A percentile compares a stretch with the other conserved stretches of the same genome.
Conservation (phyloP, 1,140 invertebrate species). For the Amphibalanus amphitrite region DNA sequence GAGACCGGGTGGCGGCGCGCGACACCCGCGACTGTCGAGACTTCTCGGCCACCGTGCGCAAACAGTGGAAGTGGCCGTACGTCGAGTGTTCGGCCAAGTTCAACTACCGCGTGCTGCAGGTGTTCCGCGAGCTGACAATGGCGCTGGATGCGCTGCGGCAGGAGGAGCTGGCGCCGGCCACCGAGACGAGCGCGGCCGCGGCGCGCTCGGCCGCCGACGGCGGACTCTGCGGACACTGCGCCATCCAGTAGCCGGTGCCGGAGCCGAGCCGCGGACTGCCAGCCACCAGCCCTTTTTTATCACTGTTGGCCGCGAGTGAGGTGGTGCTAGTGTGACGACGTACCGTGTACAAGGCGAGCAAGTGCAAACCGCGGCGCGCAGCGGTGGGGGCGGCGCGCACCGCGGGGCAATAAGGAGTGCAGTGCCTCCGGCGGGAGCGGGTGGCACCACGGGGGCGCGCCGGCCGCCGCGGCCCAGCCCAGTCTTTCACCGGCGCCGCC, state of each 20-base stretch:
- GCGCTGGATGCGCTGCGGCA: conserved; percentile 29
- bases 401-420: not conserved
- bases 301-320: not conserved
- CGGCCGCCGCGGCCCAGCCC: too few species aligned
- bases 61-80: conserved; percentile 72
- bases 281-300: not conserved
- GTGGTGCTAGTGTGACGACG: not conserved
- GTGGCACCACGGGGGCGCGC: not conserved
- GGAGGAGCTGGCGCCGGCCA: not conserved
- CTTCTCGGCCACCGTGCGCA: conserved; percentile 77
- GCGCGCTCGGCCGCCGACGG: not conserved
- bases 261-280: not conserved
- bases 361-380: not conserved
- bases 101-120: conserved; percentile 47
- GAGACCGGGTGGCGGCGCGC: conserved; percentile 47
- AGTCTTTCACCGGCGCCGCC: not conserved
- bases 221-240: not conserved
- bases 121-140: conserved; percentile 46
- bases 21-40: conserved; percentile 38
- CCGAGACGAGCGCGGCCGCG: not conserved
- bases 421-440: not conserved
- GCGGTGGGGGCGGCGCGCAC: too few species aligned
- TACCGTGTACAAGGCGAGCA: not conserved
- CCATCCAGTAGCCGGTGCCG: not conserved
- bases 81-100: conserved; percentile 88